These are phyloP conservation scores for Euthynnus affinis DNA, from an alignment of 2,797 vertebrate genomes.

Conservation along the genomic window DNA sequence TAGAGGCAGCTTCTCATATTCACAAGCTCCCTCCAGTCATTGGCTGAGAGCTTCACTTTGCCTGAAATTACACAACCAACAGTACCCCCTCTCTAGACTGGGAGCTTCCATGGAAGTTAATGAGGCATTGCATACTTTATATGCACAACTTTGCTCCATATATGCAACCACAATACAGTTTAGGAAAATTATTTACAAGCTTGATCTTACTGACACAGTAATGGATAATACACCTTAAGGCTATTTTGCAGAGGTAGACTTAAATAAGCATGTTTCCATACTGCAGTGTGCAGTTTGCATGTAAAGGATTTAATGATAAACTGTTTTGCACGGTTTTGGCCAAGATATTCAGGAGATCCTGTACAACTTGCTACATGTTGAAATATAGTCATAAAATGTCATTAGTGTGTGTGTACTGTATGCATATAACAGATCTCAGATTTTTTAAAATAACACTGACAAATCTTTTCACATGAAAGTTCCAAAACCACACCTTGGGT, in stretches of 20 bases:
- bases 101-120: neutral
- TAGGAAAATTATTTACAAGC: neutral
- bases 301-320: neutral
- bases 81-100: neutral
- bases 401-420: no score
- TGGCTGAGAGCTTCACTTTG: neutral
- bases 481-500: neutral
- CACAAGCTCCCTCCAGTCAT: neutral
- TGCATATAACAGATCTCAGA: no score
- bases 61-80: neutral
- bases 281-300: neutral
- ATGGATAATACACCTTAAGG: neutral
- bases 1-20: conserved; percentile 14
- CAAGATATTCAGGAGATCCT: neutral
- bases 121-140: neutral
- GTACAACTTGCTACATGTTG: neutral
- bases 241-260: no score
- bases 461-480: neutral
- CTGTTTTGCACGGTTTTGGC: neutral
- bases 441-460: no score
- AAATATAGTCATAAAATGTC: no score
- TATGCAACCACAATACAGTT: neutral
- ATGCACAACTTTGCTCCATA: neutral
- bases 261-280: neutral
- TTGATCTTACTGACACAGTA: neutral